Evolutionary conservation across 2,797 vertebrate genomes (phyloP).

Genomic region (Pseudotriccus pelzelni): DNA sequence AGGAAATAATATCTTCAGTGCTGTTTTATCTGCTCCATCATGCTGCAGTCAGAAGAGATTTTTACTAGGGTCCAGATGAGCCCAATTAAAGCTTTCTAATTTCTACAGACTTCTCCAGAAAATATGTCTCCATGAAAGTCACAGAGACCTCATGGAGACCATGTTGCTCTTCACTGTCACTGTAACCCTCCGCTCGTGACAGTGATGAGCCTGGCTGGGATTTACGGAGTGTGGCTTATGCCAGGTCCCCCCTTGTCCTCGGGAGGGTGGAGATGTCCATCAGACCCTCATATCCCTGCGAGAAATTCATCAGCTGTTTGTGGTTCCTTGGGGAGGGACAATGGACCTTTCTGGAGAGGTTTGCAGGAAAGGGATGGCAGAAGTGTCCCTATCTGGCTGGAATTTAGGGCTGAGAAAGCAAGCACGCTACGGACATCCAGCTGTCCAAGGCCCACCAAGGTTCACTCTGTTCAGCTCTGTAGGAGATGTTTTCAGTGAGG

Average conservation of each 20-base stretch:
- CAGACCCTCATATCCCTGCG: rapidly evolving
- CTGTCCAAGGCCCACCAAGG: not conserved
- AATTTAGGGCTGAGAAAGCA: not conserved
- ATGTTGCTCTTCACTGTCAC: not conserved
- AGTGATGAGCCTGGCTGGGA: not conserved
- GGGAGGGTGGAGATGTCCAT: not conserved
- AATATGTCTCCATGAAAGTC: not conserved
- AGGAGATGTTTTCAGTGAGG: not conserved
- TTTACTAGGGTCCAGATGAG: not conserved
- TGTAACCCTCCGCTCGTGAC: not conserved
- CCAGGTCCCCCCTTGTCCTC: not conserved
- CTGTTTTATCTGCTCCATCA: conserved; percentile 49
- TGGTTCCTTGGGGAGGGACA: not conserved
- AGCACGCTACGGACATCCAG: rapidly evolving
- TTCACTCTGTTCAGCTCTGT: not conserved
- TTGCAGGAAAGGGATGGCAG: not conserved
- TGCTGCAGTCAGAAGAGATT: not conserved
- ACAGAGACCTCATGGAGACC: rapidly evolving
- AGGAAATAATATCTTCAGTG: conserved; percentile 30
- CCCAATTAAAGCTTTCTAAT: not conserved
- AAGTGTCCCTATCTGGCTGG: not conserved
- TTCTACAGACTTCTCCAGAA: not conserved
- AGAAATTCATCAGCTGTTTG: not conserved
- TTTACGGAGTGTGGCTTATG: not conserved
- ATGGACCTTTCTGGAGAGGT: not conserved